Base-by-base conservation (phyloP, 2,113 vertebrate genomes). In the Cyphomyrus discorhynchus region DNA sequence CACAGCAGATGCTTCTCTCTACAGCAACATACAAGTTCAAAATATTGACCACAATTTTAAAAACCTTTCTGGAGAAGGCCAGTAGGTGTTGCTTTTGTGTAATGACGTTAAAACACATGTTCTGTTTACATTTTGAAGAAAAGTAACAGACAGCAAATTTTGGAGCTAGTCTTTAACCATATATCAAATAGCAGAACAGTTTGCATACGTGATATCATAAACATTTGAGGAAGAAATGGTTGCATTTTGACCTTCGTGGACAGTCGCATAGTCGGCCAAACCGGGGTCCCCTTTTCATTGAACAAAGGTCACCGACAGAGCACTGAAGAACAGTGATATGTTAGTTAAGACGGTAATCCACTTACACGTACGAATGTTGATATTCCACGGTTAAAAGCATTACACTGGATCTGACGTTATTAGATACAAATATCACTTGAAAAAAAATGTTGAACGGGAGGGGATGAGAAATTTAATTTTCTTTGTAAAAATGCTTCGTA, bases 191-290 rank as follows among this genome's bases (percentile, higher is more conserved):
- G 35, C 35, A 17, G 70, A 35, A 77, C 74, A 77, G 74, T 42
- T 17, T 42, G 1, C 74, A 42, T 42, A 42, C 2, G 31, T 5
- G 50, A 52, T 10, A 62, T 90, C 27, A 91, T 82, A 92, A 88
- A 66, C 92, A 92, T 47, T 90, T 91, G 31, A 92, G 88, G 88
- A 92, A 92, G 49, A 91, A 90, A 45, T 80, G 19, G 90, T 89
- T 92, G 88, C 92, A 91, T 50, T 89, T 90, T 15, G 89, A 85
- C 8, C 85, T 80, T 24, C 56, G 56, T 27, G 91, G 91, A 86
- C 91, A 92, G 91, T 92, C 89, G n/a, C 92, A 92, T 27, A 92
- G 90, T 56, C 90, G 91, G 80, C 92, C 89, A 35, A 90, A 92
- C 4, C 88, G 90, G 11, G 92, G 31, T 45, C 90, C 90, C 52